phyloP scores from a whole-genome alignment of 1,140 invertebrate genomes.

The Diprion similis region DNA sequence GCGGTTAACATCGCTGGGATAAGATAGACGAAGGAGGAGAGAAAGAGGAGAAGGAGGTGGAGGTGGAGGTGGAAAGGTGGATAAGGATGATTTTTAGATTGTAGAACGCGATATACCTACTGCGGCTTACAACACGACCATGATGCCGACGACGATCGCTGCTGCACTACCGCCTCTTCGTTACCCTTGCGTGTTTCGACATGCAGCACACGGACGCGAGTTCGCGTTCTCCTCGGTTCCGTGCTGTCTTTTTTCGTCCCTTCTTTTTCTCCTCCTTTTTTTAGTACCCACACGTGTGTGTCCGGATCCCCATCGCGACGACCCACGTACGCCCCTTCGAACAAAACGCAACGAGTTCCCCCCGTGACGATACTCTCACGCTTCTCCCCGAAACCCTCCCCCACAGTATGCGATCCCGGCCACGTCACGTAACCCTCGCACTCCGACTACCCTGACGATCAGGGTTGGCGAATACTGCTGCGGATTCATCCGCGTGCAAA shows the following conservation, averaged over 20 bases:
- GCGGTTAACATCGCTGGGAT: background rate
- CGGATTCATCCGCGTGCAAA: too few relatives aligned
- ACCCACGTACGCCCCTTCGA: too few relatives aligned
- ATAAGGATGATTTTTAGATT: too few relatives aligned
- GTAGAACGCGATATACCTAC: too few relatives aligned
- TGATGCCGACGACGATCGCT: too few relatives aligned
- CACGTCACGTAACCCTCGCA: too few relatives aligned
- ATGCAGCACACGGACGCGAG: background rate
- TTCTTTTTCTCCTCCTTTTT: slow-evolving; percentile 31
- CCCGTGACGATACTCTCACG: slow-evolving; percentile 45
- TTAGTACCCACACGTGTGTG: slow-evolving; percentile 49
- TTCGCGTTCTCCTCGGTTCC: slow-evolving; percentile 11
- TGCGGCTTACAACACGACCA: too few relatives aligned
- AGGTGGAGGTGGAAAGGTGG: too few relatives aligned
- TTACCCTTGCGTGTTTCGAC: background rate
- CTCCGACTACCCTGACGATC: too few relatives aligned
- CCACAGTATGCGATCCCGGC: slow-evolving; percentile 15
- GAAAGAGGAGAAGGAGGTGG: background rate
- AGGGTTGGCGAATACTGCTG: too few relatives aligned
- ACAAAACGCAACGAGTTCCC: slow-evolving; percentile 34
- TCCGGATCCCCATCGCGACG: too few relatives aligned
- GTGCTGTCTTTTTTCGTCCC: slow-evolving; percentile 22
- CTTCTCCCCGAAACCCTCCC: slow-evolving; percentile 33
- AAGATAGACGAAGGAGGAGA: background rate
- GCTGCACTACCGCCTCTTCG: too few relatives aligned